Evolutionary conservation across 2,113 vertebrate species (phyloP), one percentile per base, ranked within the genome.

Genomic region (Phaetusa simplex): DNA sequence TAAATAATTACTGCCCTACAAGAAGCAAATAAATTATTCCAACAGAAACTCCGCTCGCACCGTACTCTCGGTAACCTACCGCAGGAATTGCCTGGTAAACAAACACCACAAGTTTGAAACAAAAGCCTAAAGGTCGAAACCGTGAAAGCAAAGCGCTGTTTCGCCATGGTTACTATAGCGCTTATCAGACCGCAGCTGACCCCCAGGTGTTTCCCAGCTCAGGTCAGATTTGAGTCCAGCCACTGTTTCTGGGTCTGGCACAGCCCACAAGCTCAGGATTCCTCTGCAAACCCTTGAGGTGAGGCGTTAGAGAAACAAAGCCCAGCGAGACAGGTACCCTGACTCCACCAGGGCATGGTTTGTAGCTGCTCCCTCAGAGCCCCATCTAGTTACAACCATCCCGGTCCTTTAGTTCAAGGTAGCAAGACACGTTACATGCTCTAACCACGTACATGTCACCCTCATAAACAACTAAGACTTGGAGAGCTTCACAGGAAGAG

Each of bases 1-100:
- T 90, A 95, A 97, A 91, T 72, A 91, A 97, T 95, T 95, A 94
- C 64, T 94, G 82, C 79, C 42, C 56, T 76, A n/a, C 76, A 89
- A 87, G 83, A 53, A 87, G 67, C 23, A 89, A 82, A 92, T n/a
- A 82, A 95, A 82, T 53, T 47, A 77, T 87, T 94, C 90, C 91
- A 79, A 84, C 86, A 92, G 86, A 95, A 92, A 91, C 61, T 87
- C 52, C 40, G 7, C 92, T 91, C 72, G 13, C 49, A 29, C 38
- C 23, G 69, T 29, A 58, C 62, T 82, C 92, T 73, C 14, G 1
- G 65, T 65, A 55, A 87, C 45, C 40, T 34, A 36, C 32, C 8
- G 52, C 47, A 38, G 76, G 59, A 93, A 86, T 55, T 81, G 9
- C 32, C 74, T 2, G 0, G 58, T 32, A 82, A 95, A 87, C 43